Evolutionary conservation across 2,888 invertebrate genomes (phyloP).

Genomic region (Herminia tarsipennalis): DNA sequence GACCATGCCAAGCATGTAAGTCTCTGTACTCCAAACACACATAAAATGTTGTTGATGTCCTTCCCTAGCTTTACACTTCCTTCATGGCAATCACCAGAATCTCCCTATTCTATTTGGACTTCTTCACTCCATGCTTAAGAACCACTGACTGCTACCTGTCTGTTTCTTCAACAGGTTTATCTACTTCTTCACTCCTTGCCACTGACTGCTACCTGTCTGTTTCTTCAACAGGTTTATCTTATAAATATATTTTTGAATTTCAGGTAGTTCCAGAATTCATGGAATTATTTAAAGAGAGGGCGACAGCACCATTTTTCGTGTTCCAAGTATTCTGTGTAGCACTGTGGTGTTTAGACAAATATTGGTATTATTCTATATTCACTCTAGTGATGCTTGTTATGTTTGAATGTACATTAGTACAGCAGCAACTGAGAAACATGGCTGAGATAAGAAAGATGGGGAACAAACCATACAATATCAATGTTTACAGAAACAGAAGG

Average conservation of each 20-base stretch:
- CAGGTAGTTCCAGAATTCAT: conserved; percentile 97
- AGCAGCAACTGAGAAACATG: conserved; percentile 99
- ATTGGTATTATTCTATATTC: conserved; percentile 99
- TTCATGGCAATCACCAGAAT: too few relatives aligned
- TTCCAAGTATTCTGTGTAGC: conserved; percentile 99
- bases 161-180: too few relatives aligned
- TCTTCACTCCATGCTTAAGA: too few relatives aligned
- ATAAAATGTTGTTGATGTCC: too few relatives aligned
- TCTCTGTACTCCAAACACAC: too few relatives aligned
- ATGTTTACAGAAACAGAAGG: conserved; percentile 95
- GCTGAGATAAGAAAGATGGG: conserved; percentile 99
- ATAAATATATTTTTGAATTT: conserved; percentile 43
- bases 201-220: too few relatives aligned
- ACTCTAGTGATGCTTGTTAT: conserved; percentile 97
- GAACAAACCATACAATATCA: conserved; percentile 96
- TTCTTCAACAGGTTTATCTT: not conserved
- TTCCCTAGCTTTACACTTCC: too few relatives aligned
- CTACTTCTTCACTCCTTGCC: too few relatives aligned
- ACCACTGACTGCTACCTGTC: too few relatives aligned
- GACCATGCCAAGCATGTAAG: too few relatives aligned
- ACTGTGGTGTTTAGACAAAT: conserved; percentile 99
- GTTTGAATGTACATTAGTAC: conserved; percentile 99
- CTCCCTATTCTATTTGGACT: too few relatives aligned
- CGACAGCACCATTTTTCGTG: conserved; percentile 99
- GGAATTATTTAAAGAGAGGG: conserved; percentile 98